These are phyloP conservation scores for Wasmannia auropunctata DNA, from an alignment of 1,140 invertebrate genomes.

Conservation along the genomic window DNA sequence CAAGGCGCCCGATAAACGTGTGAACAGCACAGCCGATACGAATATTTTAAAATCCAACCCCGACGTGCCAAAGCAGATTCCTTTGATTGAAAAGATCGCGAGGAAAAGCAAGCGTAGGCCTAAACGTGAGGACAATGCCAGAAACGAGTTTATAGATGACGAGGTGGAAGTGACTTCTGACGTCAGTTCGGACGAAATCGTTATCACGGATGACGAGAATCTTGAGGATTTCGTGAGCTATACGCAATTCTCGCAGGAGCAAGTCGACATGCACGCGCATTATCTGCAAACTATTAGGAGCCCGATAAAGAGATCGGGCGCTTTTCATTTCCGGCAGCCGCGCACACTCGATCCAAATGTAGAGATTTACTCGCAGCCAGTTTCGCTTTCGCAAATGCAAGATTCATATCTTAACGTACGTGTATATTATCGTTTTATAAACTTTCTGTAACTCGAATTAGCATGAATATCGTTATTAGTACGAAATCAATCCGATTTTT, in stretches of 20 bases:
- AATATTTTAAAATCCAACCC: not conserved
- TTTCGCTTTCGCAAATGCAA: conserved; percentile 56
- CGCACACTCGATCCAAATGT: conserved; percentile 43
- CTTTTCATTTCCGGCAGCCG: conserved; percentile 73
- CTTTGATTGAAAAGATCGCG: not conserved
- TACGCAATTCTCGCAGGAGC: conserved; percentile 80
- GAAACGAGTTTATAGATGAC: conserved; percentile 85
- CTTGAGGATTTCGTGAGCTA: conserved; percentile 80
- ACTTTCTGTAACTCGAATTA: not conserved
- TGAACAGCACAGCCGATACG: not conserved
- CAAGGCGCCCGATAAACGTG: conserved; percentile 41
- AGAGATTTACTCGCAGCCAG: conserved; percentile 80
- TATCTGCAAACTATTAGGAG: conserved; percentile 87
- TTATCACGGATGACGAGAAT: conserved; percentile 77
- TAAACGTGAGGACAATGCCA: conserved; percentile 27
- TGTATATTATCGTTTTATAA: not conserved
- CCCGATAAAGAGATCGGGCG: conserved; percentile 60
- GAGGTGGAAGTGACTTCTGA: conserved; percentile 86
- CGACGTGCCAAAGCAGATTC: not conserved
- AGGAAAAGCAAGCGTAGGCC: conserved; percentile 24
- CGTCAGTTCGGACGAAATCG: conserved; percentile 67
- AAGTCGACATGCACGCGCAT: conserved; percentile 85
- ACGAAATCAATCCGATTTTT: not conserved
- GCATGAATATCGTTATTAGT: not conserved
- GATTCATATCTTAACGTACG: conserved; percentile 80